Evolutionary conservation across 1,140 invertebrate species (phyloP).

Genomic region (Meloidogyne floridensis): DNA sequence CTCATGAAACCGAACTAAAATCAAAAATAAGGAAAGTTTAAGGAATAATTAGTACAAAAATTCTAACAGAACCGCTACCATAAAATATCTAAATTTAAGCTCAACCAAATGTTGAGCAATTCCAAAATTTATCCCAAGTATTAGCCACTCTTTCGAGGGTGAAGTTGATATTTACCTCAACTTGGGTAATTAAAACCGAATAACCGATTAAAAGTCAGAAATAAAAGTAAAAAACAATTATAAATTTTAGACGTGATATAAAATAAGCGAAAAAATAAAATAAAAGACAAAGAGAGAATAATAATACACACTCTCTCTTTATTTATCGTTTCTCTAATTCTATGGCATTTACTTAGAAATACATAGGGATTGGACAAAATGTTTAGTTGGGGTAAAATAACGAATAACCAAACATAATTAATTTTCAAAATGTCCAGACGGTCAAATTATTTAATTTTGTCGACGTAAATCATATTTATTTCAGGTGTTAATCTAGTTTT

Average conservation of each 20-base stretch:
- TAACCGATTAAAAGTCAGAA: not conserved
- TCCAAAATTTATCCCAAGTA: not conserved
- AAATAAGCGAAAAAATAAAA: not conserved
- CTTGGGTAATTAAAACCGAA: not conserved
- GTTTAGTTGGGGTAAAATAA: not conserved
- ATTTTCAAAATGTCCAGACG: not conserved
- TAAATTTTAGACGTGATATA: not conserved
- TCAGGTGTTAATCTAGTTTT: constrained; percentile 92
- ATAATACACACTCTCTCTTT: not conserved
- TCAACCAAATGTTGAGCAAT: not conserved
- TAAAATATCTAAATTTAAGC: too few relatives aligned
- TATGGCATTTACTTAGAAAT: not conserved
- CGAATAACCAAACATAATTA: not conserved
- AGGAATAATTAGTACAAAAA: too few relatives aligned
- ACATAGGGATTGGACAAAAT: not conserved
- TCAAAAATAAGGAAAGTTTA: not conserved
- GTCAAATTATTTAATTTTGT: constrained; percentile 40
- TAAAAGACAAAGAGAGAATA: not conserved
- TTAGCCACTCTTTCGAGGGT: not conserved
- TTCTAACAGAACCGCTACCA: too few relatives aligned
- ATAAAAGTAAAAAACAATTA: not conserved
- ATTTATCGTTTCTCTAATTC: not conserved
- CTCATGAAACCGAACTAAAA: too few relatives aligned
- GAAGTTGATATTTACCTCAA: not conserved
- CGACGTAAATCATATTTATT: constrained; percentile 33